Percentiles rank a stretch among this genome's conserved stretches.
Conservation (phyloP, 2,113 vertebrate species). For the Cavia porcellus region DNA sequence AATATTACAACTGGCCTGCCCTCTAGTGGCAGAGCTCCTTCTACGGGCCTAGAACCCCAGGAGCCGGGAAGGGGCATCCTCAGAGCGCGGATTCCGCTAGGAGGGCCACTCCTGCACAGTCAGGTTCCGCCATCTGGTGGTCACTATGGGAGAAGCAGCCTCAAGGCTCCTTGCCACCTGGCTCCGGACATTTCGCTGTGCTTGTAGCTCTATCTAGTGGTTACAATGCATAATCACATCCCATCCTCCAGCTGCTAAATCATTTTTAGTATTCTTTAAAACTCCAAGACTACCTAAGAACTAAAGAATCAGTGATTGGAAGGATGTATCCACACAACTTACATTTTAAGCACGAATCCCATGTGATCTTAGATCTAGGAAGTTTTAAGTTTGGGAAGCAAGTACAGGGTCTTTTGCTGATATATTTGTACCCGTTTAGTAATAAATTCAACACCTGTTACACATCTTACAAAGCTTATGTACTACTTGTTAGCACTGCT, state of each 20-base stretch:
- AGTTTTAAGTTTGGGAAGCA: neutral
- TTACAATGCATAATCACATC: fast-evolving
- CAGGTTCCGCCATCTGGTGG: constrained; percentile 66
- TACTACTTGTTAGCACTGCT: fast-evolving
- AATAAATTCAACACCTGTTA: neutral
- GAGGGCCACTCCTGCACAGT: fast-evolving
- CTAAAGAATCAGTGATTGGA: neutral
- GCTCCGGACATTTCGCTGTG: neutral
- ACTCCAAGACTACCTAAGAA: neutral
- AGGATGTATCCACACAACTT: neutral
- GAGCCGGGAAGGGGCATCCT: neutral
- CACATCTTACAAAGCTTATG: neutral
- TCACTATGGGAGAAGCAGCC: neutral
- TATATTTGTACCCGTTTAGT: neutral
- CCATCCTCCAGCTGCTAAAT: too few relatives aligned
- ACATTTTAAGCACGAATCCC: neutral
- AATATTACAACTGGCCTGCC: neutral
- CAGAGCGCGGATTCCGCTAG: fast-evolving
- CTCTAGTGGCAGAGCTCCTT: neutral
- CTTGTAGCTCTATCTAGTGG: constrained; percentile 46
- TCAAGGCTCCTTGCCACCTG: fast-evolving
- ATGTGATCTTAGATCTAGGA: neutral
- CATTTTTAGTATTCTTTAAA: neutral
- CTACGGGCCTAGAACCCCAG: neutral
- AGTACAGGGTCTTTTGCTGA: neutral